Conservation (phyloP, 2,888 invertebrate genomes). For the Xanthostigma xanthostigma region DNA sequence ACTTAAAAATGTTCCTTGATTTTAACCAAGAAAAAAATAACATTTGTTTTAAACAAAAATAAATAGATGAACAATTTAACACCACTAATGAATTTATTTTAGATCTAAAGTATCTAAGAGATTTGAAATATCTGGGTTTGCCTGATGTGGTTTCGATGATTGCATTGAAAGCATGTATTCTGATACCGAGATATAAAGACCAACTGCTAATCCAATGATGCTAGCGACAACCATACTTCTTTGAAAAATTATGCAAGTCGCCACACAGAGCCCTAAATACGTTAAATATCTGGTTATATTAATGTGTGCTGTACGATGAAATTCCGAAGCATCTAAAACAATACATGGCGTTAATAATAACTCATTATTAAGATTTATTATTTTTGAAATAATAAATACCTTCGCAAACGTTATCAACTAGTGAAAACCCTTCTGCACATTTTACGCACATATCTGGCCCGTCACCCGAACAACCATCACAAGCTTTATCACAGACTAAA, state of each 20-base stretch:
- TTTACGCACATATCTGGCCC: conserved; percentile 81
- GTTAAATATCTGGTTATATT: conserved; percentile 61
- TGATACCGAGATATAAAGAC: conserved; percentile 68
- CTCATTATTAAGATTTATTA: neutral
- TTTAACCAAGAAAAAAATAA: too few relatives aligned
- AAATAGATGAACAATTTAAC: too few relatives aligned
- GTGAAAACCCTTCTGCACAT: conserved; percentile 60
- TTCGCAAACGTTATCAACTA: conserved; percentile 61
- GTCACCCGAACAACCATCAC: conserved; percentile 71
- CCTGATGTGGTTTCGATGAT: too few relatives aligned
- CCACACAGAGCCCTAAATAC: conserved; percentile 69
- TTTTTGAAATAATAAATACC: conserved; percentile 28
- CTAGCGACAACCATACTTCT: conserved; percentile 62
- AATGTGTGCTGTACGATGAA: conserved; percentile 38
- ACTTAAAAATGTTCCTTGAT: too few relatives aligned
- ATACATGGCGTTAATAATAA: neutral
- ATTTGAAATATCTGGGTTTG: too few relatives aligned
- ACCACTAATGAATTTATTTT: too few relatives aligned
- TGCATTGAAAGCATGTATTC: conserved; percentile 49
- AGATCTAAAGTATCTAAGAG: too few relatives aligned
- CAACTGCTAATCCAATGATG: conserved; percentile 63
- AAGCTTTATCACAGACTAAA: conserved; percentile 66
- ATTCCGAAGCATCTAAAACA: conserved; percentile 30
- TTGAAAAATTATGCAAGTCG: conserved; percentile 74
- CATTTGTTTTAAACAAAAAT: too few relatives aligned